Conservation (phyloP, 2,113 vertebrate genomes). For the Otus sunia region DNA sequence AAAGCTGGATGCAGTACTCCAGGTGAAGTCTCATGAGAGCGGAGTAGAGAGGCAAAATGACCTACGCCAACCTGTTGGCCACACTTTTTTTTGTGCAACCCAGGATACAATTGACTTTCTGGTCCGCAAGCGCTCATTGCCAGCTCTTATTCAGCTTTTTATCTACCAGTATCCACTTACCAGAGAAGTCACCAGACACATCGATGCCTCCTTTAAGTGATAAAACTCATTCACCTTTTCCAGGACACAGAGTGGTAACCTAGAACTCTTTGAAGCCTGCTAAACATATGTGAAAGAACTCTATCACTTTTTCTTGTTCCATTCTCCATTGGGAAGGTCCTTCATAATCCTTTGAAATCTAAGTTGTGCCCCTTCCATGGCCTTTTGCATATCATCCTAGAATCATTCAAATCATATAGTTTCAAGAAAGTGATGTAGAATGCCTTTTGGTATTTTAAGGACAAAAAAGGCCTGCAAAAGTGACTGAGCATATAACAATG, state of each 20-base stretch:
- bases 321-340: neutral
- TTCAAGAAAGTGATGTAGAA: neutral
- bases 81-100: neutral
- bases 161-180: neutral
- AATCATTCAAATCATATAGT: neutral
- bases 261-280: neutral
- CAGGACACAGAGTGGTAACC: rapidly evolving
- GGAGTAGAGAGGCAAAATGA: neutral
- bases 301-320: neutral
- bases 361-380: neutral
- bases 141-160: neutral
- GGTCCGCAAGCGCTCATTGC: rapidly evolving
- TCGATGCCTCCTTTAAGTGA: neutral
- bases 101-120: neutral
- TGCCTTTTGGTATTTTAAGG: neutral
- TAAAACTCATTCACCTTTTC: neutral
- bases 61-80: no score
- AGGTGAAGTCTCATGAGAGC: neutral
- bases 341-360: neutral
- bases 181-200: neutral
- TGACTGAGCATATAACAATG: neutral
- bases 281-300: neutral
- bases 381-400: neutral
- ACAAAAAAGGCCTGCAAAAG: neutral
- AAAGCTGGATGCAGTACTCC: neutral